A percentile compares a stretch with the other conserved stretches of the same genome.
phyloP scores from a whole-genome alignment of 92 coral and sea anemone species.

The Zoanthus sansibaricus region DNA sequence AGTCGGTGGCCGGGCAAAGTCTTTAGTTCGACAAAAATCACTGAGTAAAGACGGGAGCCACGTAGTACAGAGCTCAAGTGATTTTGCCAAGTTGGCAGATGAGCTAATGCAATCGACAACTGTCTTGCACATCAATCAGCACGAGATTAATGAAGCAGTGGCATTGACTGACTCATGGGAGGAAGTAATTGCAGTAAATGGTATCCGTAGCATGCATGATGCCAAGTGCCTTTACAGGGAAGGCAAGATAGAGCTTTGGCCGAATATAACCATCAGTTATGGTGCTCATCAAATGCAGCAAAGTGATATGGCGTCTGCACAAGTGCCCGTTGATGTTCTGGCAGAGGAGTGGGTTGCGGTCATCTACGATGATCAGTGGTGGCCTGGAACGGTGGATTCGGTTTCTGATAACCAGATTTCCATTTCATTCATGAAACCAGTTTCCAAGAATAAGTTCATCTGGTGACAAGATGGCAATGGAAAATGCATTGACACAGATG shows the following conservation, averaged over 20 bases:
- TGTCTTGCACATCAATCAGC: slow-evolving; percentile 41
- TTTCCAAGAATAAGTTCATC: slow-evolving; percentile 11
- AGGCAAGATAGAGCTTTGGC: slow-evolving; percentile 36
- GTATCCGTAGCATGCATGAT: slow-evolving; percentile 54
- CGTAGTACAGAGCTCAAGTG: slow-evolving; percentile 44
- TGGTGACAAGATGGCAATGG: slow-evolving; percentile 13
- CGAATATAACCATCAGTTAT: slow-evolving; percentile 18
- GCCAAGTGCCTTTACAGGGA: slow-evolving; percentile 53
- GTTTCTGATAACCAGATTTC: slow-evolving; percentile 52
- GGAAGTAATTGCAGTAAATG: slow-evolving; percentile 52
- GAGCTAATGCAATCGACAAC: slow-evolving; percentile 55
- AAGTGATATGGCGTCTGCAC: slow-evolving; percentile 16
- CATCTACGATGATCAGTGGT: slow-evolving; percentile 60
- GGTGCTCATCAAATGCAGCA: slow-evolving; percentile 17
- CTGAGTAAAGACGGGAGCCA: slow-evolving; percentile 38
- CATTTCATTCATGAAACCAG: slow-evolving; percentile 59
- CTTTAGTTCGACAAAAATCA: background rate
- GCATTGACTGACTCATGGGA: slow-evolving; percentile 50
- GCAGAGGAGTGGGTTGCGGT: slow-evolving; percentile 60
- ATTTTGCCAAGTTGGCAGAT: slow-evolving; percentile 20
- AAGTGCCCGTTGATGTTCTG: slow-evolving; percentile 48
- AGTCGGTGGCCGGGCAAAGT: too few species aligned
- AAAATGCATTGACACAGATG: slow-evolving; percentile 43
- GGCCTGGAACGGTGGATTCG: slow-evolving; percentile 57
- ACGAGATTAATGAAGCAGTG: slow-evolving; percentile 42